Conservation (phyloP, 2,113 vertebrate genomes). For the zebrafish (Danio rerio) region GRCz12tu NC_133182.1:32542501-32543000, state of each 20-base stretch:
- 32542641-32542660: conserved; percentile 42
- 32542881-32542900: background rate
- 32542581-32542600: conserved; percentile 22
- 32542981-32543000: conserved; percentile 29
- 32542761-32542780: conserved; percentile 15
- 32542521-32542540: conserved; percentile 19
- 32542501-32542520: background rate
- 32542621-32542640: background rate
- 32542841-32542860: background rate
- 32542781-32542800: conserved; percentile 1
- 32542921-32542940: background rate
- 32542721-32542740: conserved; percentile 25
- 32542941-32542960: conserved; percentile 27
- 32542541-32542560: conserved; percentile 20
- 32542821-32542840: background rate
- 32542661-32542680: conserved; percentile 21
- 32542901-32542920: conserved; percentile 38
- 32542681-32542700: background rate
- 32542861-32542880: background rate
- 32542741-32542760: conserved; percentile 19
- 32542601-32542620: background rate
- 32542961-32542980: background rate
- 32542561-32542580: conserved; percentile 36
- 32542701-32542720: conserved; percentile 27
- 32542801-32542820: conserved; percentile 14